phyloP scores from a whole-genome alignment of 1,140 invertebrate species.

The Drosophila ercepeae region DNA sequence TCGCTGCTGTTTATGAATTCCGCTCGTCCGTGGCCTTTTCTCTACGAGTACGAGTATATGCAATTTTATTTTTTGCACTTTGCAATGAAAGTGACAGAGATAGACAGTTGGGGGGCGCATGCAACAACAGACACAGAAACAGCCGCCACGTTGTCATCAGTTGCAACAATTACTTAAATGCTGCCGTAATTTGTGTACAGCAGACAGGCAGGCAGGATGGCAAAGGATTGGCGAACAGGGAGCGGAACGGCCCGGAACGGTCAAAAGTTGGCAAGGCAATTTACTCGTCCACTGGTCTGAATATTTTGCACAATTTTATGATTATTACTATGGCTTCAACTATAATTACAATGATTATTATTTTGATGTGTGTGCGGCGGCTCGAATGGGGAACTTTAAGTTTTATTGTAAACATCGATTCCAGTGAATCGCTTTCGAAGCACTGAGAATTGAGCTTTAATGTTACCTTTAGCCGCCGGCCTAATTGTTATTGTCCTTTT shows the following conservation, averaged over 20 bases:
- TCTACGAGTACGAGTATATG: conserved; percentile 23
- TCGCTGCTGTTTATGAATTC: conserved; percentile 71
- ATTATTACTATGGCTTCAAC: conserved; percentile 66
- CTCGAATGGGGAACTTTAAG: conserved; percentile 20
- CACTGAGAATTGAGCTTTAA: conserved; percentile 1
- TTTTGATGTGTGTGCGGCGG: conserved; percentile 46
- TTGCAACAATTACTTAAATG: conserved; percentile 81
- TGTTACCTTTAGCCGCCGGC: conserved; percentile 9
- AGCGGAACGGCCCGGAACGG: conserved; percentile 6
- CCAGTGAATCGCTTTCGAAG: conserved; percentile 1
- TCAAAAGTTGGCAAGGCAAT: conserved; percentile 57
- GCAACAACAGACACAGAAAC: conserved; percentile 31
- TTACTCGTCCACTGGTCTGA: conserved; percentile 56
- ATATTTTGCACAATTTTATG: conserved; percentile 74
- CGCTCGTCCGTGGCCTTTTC: conserved; percentile 22
- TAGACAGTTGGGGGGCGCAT: conserved; percentile 20
- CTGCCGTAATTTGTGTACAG: conserved; percentile 65
- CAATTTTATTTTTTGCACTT: conserved; percentile 53
- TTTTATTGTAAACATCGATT: conserved; percentile 32
- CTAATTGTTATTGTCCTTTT: conserved; percentile 38
- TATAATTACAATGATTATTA: conserved; percentile 74
- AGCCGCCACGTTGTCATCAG: conserved; percentile 61
- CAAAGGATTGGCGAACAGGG: neutral
- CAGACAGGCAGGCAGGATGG: conserved; percentile 15
- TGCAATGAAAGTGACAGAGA: conserved; percentile 58